Conservation (phyloP, 2,888 invertebrate species). For the Toxonevra muliebris region DNA sequence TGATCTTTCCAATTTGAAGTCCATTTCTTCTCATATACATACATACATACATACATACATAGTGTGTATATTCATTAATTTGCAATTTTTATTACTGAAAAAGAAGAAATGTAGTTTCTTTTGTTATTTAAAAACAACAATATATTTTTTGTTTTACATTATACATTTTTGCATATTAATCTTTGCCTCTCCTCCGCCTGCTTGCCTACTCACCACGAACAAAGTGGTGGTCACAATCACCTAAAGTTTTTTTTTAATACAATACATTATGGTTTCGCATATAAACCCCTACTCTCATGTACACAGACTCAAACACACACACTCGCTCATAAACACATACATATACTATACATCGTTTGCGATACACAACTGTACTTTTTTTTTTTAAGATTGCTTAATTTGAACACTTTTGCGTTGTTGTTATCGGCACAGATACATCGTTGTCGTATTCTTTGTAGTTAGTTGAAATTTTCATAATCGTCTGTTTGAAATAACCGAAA, state of each 20-base stretch:
- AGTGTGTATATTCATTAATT: constrained; percentile 5
- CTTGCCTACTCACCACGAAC: constrained; percentile 22
- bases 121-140: constrained; percentile 16
- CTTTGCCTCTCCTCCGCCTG: constrained; percentile 9
- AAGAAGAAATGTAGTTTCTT: constrained; percentile 30
- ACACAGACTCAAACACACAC: neutral
- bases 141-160: neutral
- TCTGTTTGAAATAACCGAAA: neutral
- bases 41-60: constrained; percentile 12
- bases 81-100: constrained; percentile 31
- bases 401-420: constrained; percentile 49
- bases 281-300: neutral
- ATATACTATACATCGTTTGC: constrained; percentile 24
- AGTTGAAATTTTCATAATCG: constrained; percentile 15
- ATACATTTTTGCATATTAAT: constrained; percentile 5
- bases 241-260: constrained; percentile 15
- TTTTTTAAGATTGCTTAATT: constrained; percentile 57
- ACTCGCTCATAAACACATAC: constrained; percentile 1
- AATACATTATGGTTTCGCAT: neutral
- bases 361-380: constrained; percentile 60
- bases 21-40: constrained; percentile 12
- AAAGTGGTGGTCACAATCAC: constrained; percentile 19
- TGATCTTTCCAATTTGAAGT: neutral
- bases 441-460: constrained; percentile 40
- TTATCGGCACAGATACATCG: constrained; percentile 44